Evolutionary conservation across 2,888 invertebrate species (phyloP).

Genomic region (Patella depressa): DNA sequence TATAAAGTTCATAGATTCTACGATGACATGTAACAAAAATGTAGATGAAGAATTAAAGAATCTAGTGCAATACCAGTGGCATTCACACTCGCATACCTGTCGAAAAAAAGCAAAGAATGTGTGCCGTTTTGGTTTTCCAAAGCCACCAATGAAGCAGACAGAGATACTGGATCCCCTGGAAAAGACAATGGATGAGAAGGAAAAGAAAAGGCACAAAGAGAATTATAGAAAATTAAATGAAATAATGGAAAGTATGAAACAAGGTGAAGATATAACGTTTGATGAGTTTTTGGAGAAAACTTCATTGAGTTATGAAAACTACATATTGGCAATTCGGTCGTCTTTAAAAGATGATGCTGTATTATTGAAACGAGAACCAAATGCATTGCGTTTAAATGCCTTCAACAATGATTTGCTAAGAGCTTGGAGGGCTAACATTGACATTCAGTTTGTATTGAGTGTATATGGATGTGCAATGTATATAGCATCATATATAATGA

Average conservation of each 20-base stretch:
- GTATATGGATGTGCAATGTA: constrained; percentile 20
- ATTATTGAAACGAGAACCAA: background rate
- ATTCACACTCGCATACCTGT: background rate
- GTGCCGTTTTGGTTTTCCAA: constrained; percentile 39
- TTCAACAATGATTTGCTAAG: background rate
- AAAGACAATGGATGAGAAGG: constrained; percentile 3
- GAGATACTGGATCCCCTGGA: constrained; percentile 32
- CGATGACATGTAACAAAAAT: background rate
- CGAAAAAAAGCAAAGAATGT: constrained; percentile 38
- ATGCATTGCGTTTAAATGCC: background rate
- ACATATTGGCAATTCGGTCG: constrained; percentile 27
- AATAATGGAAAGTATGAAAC: constrained; percentile 7
- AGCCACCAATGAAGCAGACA: constrained; percentile 32
- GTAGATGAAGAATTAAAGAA: background rate
- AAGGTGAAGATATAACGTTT: background rate
- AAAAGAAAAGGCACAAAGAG: constrained; percentile 18
- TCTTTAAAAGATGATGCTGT: constrained; percentile 27
- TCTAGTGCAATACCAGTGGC: background rate
- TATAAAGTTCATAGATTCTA: background rate
- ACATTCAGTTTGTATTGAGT: background rate
- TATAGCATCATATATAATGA: constrained; percentile 42
- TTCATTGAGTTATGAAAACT: constrained; percentile 21
- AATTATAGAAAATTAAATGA: constrained; percentile 18
- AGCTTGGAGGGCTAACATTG: constrained; percentile 36
- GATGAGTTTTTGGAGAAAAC: constrained; percentile 12